These are phyloP conservation scores for Psettodes erumei DNA, from an alignment of 2,113 vertebrate species.

Conservation along the genomic window DNA sequence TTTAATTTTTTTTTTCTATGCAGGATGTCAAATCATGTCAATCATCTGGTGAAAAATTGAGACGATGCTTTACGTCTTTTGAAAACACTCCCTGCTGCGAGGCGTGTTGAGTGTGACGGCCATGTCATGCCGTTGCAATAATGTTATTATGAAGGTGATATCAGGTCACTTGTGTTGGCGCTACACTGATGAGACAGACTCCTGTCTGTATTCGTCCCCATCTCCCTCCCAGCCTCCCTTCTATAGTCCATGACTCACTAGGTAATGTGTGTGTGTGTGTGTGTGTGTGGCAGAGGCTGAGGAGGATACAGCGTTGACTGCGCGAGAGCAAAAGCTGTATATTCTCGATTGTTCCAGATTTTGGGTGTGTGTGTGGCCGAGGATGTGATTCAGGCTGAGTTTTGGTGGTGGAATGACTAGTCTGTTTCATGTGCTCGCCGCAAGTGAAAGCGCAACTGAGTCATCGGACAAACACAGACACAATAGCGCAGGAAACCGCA, in stretches of 20 bases:
- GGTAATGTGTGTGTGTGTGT: conserved; percentile 6
- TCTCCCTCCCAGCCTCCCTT: conserved; percentile 15
- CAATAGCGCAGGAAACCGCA: conserved; percentile 70
- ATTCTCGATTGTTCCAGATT: conserved; percentile 1
- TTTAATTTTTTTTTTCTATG: too few species aligned
- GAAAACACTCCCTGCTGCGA: neutral
- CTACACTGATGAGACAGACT: conserved; percentile 22
- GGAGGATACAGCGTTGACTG: neutral
- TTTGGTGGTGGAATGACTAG: conserved; percentile 42
- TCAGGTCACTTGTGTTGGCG: conserved; percentile 15
- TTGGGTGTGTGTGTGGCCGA: conserved; percentile 25
- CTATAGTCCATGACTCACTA: conserved; percentile 46
- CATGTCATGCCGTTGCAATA: neutral
- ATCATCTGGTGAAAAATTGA: neutral
- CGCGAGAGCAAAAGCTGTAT: conserved; percentile 16
- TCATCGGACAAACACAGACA: conserved; percentile 68
- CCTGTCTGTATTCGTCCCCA: conserved; percentile 23
- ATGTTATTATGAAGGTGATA: conserved; percentile 20
- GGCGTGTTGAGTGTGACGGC: neutral
- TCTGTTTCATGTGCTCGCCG: conserved; percentile 55
- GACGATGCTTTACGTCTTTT: neutral
- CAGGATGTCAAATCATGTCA: too few species aligned
- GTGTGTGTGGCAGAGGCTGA: conserved; percentile 28
- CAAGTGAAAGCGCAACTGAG: conserved; percentile 73
- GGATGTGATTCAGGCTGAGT: conserved; percentile 67